A percentile compares a stretch with the other conserved stretches of the same genome.
Evolutionary conservation across 2,797 vertebrate genomes (phyloP).

Genomic region (Loriculus beryllinus): DNA sequence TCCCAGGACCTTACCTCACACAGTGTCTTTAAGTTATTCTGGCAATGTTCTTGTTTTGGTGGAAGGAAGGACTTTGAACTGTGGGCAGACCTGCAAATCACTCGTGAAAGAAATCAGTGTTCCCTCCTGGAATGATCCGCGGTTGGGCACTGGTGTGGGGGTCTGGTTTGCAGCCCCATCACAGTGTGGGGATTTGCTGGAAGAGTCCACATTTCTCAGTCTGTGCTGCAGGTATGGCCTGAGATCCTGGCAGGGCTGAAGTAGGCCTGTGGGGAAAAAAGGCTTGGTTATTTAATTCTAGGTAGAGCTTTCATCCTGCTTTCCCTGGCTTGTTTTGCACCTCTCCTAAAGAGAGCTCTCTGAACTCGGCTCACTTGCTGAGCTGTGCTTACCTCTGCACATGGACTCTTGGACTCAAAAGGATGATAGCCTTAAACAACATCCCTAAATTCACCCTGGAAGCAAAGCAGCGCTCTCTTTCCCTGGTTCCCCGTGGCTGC

Average conservation of each 20-base stretch:
- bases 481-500: background rate
- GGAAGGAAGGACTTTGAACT: background rate
- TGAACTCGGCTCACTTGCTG: background rate
- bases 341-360: background rate
- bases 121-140: background rate
- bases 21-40: background rate
- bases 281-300: background rate
- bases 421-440: background rate
- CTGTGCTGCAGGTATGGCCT: background rate
- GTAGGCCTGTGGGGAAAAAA: background rate
- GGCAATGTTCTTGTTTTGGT: background rate
- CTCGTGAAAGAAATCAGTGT: background rate
- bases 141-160: background rate
- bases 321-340: background rate
- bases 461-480: rapidly evolving
- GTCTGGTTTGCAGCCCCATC: background rate
- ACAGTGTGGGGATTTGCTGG: background rate
- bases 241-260: background rate
- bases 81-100: background rate
- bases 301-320: background rate
- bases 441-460: background rate
- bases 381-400: background rate
- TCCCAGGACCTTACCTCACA: background rate
- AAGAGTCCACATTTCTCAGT: background rate
- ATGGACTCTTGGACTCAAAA: background rate